These are phyloP conservation scores for Plagodis pulveraria DNA, from an alignment of 2,888 invertebrate genomes.

Conservation along the genomic window DNA sequence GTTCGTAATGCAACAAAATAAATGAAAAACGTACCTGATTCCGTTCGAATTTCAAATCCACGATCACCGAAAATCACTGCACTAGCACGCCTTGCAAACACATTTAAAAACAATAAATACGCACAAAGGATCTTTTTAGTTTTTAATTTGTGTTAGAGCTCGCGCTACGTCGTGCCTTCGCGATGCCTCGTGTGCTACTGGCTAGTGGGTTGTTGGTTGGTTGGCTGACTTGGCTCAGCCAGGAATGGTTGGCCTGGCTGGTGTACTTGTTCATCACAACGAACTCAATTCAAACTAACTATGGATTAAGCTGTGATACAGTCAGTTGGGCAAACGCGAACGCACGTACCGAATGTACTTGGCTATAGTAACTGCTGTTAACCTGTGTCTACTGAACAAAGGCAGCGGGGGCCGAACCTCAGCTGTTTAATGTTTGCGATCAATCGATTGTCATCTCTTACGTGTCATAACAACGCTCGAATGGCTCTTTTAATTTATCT, in stretches of 20 bases:
- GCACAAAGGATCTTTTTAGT: constrained; percentile 54
- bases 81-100: constrained; percentile 53
- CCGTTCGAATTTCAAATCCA: constrained; percentile 48
- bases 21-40: constrained; percentile 41
- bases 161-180: constrained; percentile 40
- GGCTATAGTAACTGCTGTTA: background rate
- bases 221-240: constrained; percentile 1
- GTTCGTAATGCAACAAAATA: background rate
- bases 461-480: constrained; percentile 52
- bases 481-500: too few relatives aligned
- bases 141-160: constrained; percentile 43
- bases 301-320: too few relatives aligned
- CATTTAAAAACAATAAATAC: constrained; percentile 41
- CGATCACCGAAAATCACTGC: constrained; percentile 42
- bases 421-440: constrained; percentile 76
- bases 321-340: constrained; percentile 11
- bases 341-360: constrained; percentile 46
- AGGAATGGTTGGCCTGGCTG: background rate
- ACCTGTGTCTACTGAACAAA: constrained; percentile 57
- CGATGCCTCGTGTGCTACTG: constrained; percentile 51
- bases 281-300: constrained; percentile 42
- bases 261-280: constrained; percentile 57
- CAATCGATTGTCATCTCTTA: constrained; percentile 65
- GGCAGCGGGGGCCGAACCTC: constrained; percentile 55
- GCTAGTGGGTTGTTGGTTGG: too few relatives aligned